phyloP scores from a whole-genome alignment of 2,797 vertebrate species.

The Ispidina picta region DNA sequence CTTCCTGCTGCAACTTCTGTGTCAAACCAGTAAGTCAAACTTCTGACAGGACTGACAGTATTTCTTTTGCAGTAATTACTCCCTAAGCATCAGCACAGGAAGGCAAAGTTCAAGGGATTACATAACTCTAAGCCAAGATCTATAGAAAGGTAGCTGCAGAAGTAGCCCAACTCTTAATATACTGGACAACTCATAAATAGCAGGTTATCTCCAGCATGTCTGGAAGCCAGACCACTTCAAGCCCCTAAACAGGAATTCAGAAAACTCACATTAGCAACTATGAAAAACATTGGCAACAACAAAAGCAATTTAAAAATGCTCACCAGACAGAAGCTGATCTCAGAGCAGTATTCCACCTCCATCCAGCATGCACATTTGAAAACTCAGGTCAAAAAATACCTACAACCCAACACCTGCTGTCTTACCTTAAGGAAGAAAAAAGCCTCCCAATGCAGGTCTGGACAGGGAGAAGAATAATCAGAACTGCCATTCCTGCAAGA shows the following conservation, averaged over 20 bases:
- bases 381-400: not conserved
- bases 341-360: not conserved
- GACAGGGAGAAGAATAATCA: constrained; percentile 88
- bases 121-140: not conserved
- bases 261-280: not conserved
- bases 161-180: not conserved
- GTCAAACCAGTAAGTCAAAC: not conserved
- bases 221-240: not conserved
- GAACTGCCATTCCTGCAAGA: constrained; percentile 89
- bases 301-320: not conserved
- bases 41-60: not conserved
- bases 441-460: constrained; percentile 89
- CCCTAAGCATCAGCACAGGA: not conserved
- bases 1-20: not conserved
- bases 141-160: not conserved
- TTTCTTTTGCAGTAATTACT: not conserved
- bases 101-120: not conserved
- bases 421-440: constrained; percentile 91
- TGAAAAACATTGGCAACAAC: not conserved
- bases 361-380: not conserved
- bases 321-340: not conserved
- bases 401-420: not conserved
- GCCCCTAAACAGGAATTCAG: not conserved
- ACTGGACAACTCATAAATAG: not conserved
- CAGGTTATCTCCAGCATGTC: not conserved